These are phyloP conservation scores for Archegozetes longisetosus DNA, from an alignment of 1,140 invertebrate genomes.

Conservation along the genomic window DNA sequence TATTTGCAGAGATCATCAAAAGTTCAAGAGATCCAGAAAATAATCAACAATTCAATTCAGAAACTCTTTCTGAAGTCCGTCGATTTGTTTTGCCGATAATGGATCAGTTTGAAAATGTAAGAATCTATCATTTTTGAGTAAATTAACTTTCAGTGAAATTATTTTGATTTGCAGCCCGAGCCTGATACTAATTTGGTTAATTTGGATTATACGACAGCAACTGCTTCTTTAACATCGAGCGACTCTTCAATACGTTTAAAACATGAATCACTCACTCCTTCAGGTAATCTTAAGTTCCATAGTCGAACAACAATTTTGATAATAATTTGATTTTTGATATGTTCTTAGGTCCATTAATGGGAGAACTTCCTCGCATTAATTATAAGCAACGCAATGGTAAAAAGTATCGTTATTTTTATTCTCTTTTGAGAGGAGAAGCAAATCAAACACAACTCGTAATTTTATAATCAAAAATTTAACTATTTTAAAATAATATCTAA, in stretches of 20 bases:
- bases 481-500: neutral
- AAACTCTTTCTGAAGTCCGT: neutral
- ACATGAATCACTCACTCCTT: conserved; percentile 8
- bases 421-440: conserved; percentile 57
- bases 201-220: conserved; percentile 8
- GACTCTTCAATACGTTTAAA: neutral
- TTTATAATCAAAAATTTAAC: neutral
- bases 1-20: neutral
- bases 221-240: conserved; percentile 6
- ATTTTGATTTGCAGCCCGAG: neutral
- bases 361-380: conserved; percentile 62
- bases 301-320: too few species aligned
- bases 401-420: conserved; percentile 70
- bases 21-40: neutral
- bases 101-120: too few species aligned
- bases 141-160: neutral
- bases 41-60: neutral
- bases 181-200: conserved; percentile 4
- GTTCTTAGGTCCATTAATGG: conserved; percentile 6
- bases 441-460: too few species aligned
- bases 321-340: too few species aligned
- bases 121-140: too few species aligned
- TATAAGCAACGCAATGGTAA: conserved; percentile 47
- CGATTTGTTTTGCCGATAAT: conserved; percentile 15
- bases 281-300: neutral